Base-by-base conservation (phyloP, 2,113 vertebrate genomes). In the Xenopus laevis region DNA sequence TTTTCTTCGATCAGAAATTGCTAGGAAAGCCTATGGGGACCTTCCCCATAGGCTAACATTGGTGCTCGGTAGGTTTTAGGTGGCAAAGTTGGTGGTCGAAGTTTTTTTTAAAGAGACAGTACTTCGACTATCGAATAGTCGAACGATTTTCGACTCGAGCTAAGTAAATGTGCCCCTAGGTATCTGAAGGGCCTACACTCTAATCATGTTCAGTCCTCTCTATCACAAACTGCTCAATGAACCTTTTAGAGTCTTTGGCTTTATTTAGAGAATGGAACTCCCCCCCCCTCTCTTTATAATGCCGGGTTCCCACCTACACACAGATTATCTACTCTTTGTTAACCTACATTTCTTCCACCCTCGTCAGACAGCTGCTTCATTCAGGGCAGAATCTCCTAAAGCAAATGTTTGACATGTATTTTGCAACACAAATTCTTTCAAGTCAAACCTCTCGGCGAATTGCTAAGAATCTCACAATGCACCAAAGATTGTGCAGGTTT, bases 291-390 rank as follows among this genome's bases (percentile, higher is more conserved):
- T n/a, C 16, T 55, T 55, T 55, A 55, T 17, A 59, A 57, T 59
- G 40, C 44, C 11, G 27, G 13, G 68, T 20, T 70, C 53, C 68
- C 55, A 59, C 30, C 55, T 70, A 59, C 68, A 60, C 68, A 59
- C 68, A 46, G 11, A 70, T 70, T 59, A 70, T 50, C 65, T 67
- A 13, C 58, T 59, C 68, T 70, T 59, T 70, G 68, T 70, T 52
- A 59, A 57, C 33, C 23, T 21, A 57, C 16, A 18, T n/a, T 18
- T n/a, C 44, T 70, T 20, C 23, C 57, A 70, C 12, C 33, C 18
- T 70, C 8, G 18, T 68, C 23, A 27, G 20, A 23, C 68, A 58
- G 52, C 68, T 70, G 68, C 55, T 58, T 40, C 52, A 55, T 55
- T 69, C 52, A 17, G 23, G 27, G 30, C 20, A 69, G 12, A 23